A percentile compares a stretch with the other conserved stretches of the same genome.
phyloP scores from a whole-genome alignment of 2,888 invertebrate genomes.

The Xestoiulus laeticollis region DNA sequence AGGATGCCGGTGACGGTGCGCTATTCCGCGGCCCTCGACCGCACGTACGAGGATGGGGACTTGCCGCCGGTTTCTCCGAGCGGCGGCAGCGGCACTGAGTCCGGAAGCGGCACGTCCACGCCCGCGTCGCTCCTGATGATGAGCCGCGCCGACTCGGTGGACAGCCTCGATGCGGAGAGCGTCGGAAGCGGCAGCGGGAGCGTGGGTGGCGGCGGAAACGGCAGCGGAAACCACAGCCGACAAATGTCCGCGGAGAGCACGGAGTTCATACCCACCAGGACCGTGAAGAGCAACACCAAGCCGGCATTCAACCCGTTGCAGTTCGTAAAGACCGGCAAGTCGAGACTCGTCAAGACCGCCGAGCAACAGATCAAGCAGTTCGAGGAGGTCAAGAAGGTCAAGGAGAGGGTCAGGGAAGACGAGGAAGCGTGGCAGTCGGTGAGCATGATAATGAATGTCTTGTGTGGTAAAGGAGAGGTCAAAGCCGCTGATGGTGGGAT shows the following conservation, averaged over 20 bases:
- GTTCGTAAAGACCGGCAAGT: slow-evolving; percentile 89
- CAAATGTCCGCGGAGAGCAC: slow-evolving; percentile 53
- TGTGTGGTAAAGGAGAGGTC: too few relatives aligned
- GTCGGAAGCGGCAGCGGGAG: slow-evolving; percentile 52
- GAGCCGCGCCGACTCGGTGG: slow-evolving; percentile 54
- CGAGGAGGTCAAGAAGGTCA: slow-evolving; percentile 83
- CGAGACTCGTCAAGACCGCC: slow-evolving; percentile 83
- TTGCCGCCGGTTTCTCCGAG: neutral
- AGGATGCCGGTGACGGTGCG: slow-evolving; percentile 57
- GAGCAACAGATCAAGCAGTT: slow-evolving; percentile 85
- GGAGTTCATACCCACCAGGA: slow-evolving; percentile 66
- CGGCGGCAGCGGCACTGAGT: neutral
- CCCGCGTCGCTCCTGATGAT: neutral
- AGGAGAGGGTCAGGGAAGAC: slow-evolving; percentile 79
- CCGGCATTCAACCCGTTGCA: slow-evolving; percentile 87
- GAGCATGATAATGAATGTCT: too few relatives aligned
- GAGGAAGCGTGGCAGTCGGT: slow-evolving; percentile 94
- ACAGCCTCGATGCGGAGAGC: slow-evolving; percentile 55
- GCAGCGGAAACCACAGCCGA: slow-evolving; percentile 53
- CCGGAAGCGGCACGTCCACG: slow-evolving; percentile 16
- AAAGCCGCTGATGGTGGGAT: too few relatives aligned
- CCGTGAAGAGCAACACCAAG: slow-evolving; percentile 77
- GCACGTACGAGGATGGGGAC: slow-evolving; percentile 57
- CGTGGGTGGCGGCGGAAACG: slow-evolving; percentile 51
- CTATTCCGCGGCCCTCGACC: slow-evolving; percentile 57